A percentile compares a stretch with the other conserved stretches of the same genome.
phyloP scores from a whole-genome alignment of 2,888 invertebrate species.

The Euclidia mi region DNA sequence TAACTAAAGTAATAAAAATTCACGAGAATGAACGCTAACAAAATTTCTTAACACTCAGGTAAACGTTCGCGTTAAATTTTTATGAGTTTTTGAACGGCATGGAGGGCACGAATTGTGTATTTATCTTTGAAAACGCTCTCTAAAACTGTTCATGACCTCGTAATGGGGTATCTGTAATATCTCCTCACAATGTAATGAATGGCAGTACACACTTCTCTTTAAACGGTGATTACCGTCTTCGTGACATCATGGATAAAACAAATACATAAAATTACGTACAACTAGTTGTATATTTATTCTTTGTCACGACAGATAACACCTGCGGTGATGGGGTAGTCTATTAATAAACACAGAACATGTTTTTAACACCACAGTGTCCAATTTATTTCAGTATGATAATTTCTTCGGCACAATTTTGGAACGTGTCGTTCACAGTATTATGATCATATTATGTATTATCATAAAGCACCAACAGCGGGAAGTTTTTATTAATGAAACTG shows the following conservation, averaged over 20 bases:
- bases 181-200: not conserved
- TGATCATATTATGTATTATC: slow-evolving; percentile 32
- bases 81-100: slow-evolving; percentile 37
- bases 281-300: not conserved
- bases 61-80: slow-evolving; percentile 33
- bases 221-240: too few relatives aligned
- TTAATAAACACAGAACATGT: slow-evolving; percentile 7
- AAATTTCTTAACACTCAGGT: slow-evolving; percentile 26
- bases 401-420: slow-evolving; percentile 27
- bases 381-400: slow-evolving; percentile 39
- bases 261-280: not conserved
- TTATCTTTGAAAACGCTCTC: slow-evolving; percentile 25
- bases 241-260: too few relatives aligned
- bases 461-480: slow-evolving; percentile 37
- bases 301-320: not conserved
- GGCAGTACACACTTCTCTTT: not conserved
- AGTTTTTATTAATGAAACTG: slow-evolving; percentile 41
- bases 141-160: slow-evolving; percentile 21
- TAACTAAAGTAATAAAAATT: slow-evolving; percentile 45
- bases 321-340: not conserved
- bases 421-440: slow-evolving; percentile 42
- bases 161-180: slow-evolving; percentile 10
- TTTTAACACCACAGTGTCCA: not conserved
- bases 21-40: slow-evolving; percentile 35
- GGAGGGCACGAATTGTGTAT: slow-evolving; percentile 18